These are phyloP conservation scores for Atta texana DNA, from an alignment of 1,140 invertebrate species.

Conservation along the genomic window DNA sequence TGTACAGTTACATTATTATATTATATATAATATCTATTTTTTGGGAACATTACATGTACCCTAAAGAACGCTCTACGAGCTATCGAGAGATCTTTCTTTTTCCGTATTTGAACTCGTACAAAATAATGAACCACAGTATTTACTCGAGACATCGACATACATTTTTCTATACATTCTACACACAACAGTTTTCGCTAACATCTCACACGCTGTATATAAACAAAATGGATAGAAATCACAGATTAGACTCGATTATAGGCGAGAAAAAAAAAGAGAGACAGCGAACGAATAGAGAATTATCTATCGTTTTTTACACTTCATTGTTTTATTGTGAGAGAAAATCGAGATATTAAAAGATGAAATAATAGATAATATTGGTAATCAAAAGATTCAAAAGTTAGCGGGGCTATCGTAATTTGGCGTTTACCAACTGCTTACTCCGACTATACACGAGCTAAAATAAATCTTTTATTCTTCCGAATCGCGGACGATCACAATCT, in stretches of 20 bases:
- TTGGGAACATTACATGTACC: constrained; percentile 43
- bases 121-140: constrained; percentile 20
- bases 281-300: not conserved
- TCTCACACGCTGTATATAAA: not conserved
- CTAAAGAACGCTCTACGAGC: constrained; percentile 35
- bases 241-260: not conserved
- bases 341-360: constrained; percentile 4
- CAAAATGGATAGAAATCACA: not conserved
- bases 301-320: constrained; percentile 1
- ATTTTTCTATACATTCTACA: constrained; percentile 41
- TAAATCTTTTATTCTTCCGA: constrained; percentile 46
- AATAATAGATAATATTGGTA: not conserved
- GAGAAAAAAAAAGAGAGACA: constrained; percentile 1
- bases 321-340: not conserved
- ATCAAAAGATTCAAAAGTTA: not conserved
- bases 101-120: constrained; percentile 32
- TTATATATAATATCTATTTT: constrained; percentile 23
- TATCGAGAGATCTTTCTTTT: constrained; percentile 10
- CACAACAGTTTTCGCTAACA: constrained; percentile 31
- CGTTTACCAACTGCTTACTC: constrained; percentile 37
- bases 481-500: constrained; percentile 64
- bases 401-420: not conserved
- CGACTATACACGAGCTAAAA: constrained; percentile 64
- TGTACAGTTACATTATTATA: constrained; percentile 44
- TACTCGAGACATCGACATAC: constrained; percentile 9